These are phyloP conservation scores for Mergus octosetaceus DNA, from an alignment of 2,797 vertebrate genomes.

Conservation along the genomic window DNA sequence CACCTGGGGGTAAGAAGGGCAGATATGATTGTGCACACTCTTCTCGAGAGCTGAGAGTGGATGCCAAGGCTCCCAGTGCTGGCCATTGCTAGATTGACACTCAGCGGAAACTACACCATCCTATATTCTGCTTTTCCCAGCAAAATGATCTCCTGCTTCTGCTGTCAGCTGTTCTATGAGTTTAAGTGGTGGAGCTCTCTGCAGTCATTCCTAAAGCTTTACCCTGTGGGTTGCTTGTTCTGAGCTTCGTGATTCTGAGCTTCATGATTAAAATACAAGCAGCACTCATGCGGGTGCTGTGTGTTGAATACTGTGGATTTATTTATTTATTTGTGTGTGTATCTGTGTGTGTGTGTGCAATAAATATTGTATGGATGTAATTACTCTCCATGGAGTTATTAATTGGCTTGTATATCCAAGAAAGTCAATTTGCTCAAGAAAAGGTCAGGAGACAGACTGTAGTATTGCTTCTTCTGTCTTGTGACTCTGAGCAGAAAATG, in stretches of 20 bases:
- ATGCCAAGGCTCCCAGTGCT: background rate
- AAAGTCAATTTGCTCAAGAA: conserved; percentile 37
- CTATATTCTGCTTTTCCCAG: background rate
- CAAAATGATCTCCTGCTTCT: background rate
- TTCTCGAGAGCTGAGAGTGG: background rate
- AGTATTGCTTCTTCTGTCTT: background rate
- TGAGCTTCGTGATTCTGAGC: background rate
- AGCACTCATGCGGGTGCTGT: background rate
- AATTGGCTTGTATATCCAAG: conserved; percentile 28
- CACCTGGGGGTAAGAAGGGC: background rate
- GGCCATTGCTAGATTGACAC: background rate
- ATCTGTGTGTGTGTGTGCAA: background rate
- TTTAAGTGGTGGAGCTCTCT: background rate
- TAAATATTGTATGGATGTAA: conserved; percentile 46
- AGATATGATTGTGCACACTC: background rate
- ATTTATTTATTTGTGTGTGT: background rate
- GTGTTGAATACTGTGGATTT: background rate
- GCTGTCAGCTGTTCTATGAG: background rate
- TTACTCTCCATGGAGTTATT: conserved; percentile 33
- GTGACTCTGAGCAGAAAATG: background rate
- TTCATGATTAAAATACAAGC: background rate
- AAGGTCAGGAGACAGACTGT: conserved; percentile 36
- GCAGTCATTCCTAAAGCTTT: background rate
- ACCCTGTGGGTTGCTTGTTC: background rate
- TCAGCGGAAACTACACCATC: background rate